Evolutionary conservation across 1,140 invertebrate genomes (phyloP).

Genomic region (Tetragonula clypearis): DNA sequence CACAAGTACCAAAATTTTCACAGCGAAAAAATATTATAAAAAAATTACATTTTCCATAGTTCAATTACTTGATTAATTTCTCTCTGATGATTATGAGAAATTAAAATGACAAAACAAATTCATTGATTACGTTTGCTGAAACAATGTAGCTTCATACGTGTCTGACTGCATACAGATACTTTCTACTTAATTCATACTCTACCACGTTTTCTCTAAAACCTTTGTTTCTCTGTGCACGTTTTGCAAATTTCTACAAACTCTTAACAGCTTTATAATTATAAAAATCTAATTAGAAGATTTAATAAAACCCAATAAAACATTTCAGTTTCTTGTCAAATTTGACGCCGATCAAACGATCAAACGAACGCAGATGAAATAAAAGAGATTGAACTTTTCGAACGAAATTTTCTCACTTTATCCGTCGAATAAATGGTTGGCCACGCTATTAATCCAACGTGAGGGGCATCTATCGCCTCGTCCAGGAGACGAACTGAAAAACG

Average conservation of each 20-base stretch:
- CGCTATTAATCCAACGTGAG: neutral
- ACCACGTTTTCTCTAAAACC: neutral
- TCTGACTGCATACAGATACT: neutral
- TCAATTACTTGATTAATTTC: neutral
- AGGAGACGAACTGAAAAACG: constrained; percentile 24
- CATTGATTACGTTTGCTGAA: constrained; percentile 40
- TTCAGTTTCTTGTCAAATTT: no score
- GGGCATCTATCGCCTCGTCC: neutral
- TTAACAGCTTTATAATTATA: neutral
- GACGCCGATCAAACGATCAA: neutral
- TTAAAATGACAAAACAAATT: constrained; percentile 30
- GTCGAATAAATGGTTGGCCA: neutral
- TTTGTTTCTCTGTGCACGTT: neutral
- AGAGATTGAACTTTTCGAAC: neutral
- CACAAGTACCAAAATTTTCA: neutral
- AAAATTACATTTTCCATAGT: constrained; percentile 5
- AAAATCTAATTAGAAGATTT: neutral
- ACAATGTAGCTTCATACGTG: neutral
- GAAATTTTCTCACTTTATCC: neutral
- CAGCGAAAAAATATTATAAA: neutral
- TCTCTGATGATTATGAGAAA: neutral
- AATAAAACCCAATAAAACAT: no score
- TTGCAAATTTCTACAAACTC: neutral
- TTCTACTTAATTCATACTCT: constrained; percentile 11
- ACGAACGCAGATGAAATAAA: neutral